phyloP scores from a whole-genome alignment of 2,797 vertebrate species.

The Diceros bicornis region DNA sequence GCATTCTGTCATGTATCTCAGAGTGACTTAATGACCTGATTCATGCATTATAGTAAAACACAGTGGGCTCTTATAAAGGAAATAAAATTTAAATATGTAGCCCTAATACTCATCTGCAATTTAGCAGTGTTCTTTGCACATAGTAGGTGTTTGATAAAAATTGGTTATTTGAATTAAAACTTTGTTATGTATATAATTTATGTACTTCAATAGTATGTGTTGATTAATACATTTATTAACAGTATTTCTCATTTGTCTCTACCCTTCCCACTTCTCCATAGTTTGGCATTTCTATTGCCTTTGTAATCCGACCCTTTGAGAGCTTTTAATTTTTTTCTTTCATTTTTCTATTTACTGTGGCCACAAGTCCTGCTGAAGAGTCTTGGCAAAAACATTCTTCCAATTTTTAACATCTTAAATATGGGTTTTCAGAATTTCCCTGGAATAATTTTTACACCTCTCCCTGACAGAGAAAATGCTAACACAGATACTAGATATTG shows the following conservation, averaged over 20 bases:
- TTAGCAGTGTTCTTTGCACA: not conserved
- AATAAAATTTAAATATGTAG: not conserved
- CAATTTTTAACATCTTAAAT: conserved; percentile 61
- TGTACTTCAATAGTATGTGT: not conserved
- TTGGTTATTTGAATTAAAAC: not conserved
- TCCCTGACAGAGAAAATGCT: conserved; percentile 12
- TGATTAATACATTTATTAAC: not conserved
- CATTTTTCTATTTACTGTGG: conserved; percentile 46
- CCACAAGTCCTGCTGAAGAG: conserved; percentile 50
- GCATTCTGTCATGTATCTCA: conserved; percentile 66
- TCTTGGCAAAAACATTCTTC: conserved; percentile 51
- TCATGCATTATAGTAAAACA: conserved; percentile 20
- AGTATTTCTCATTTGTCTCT: not conserved
- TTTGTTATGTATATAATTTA: not conserved
- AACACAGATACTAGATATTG: conserved; percentile 76
- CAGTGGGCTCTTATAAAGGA: not conserved
- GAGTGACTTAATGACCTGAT: conserved; percentile 47
- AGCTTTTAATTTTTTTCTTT: conserved; percentile 73
- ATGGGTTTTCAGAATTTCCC: conserved; percentile 69
- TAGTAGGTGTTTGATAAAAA: not conserved
- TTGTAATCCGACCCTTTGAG: conserved; percentile 62
- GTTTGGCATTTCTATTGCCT: conserved; percentile 62
- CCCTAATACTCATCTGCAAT: not conserved
- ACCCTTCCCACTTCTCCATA: not conserved
- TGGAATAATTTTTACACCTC: conserved; percentile 70